A percentile compares a stretch with the other conserved stretches of the same genome.
Evolutionary conservation across 2,797 vertebrate genomes (phyloP).

Genomic region (Neolamprologus multifasciatus): DNA sequence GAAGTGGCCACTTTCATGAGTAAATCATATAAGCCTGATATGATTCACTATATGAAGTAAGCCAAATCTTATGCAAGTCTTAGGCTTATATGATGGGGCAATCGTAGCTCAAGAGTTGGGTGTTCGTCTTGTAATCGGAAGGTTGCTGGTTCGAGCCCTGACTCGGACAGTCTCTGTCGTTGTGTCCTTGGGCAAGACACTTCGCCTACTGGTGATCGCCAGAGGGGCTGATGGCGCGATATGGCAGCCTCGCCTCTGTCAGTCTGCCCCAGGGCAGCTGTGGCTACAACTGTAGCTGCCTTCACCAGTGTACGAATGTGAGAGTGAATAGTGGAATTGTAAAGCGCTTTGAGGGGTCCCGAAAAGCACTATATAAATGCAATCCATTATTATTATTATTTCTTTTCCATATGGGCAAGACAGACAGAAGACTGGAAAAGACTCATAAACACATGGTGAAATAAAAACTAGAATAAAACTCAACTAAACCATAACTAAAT

Average conservation of each 20-base stretch:
- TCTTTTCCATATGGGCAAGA: neutral
- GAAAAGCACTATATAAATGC: fast-evolving
- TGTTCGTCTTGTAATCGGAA: fast-evolving
- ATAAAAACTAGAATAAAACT: neutral
- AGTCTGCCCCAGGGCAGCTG: fast-evolving
- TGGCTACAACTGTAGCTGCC: too few relatives aligned
- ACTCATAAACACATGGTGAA: neutral
- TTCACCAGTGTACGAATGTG: too few relatives aligned
- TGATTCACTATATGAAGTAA: neutral
- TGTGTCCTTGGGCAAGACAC: fast-evolving
- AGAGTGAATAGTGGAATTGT: too few relatives aligned
- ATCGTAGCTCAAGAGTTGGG: too few relatives aligned
- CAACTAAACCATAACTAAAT: neutral
- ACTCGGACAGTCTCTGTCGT: fast-evolving
- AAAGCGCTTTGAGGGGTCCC: too few relatives aligned
- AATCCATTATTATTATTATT: too few relatives aligned
- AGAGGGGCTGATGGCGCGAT: fast-evolving
- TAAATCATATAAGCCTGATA: neutral
- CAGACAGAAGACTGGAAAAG: neutral
- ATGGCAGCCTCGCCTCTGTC: too few relatives aligned
- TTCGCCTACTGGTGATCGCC: too few relatives aligned
- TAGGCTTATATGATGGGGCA: fast-evolving
- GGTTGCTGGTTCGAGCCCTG: too few relatives aligned
- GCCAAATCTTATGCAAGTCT: neutral
- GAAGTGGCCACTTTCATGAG: neutral